phyloP scores from a whole-genome alignment of 2,113 vertebrate species.

The Leptobrachium leishanense region DNA sequence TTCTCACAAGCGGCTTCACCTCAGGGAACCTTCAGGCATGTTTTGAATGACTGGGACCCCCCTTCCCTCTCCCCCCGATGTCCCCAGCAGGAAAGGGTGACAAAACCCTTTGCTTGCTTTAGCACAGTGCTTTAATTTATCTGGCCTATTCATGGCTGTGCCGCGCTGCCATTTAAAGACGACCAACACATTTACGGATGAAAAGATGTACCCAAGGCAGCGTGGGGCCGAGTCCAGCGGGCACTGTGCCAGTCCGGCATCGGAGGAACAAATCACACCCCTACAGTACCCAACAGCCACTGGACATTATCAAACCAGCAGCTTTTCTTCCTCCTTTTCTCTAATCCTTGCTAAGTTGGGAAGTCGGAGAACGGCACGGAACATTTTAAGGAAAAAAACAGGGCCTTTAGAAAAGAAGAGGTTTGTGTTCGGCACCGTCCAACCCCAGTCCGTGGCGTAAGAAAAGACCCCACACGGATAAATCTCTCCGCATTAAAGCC shows the following conservation, averaged over 20 bases:
- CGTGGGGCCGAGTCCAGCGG: constrained; percentile 18
- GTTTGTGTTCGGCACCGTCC: not conserved
- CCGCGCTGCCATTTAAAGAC: constrained; percentile 39
- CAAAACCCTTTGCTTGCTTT: constrained; percentile 36
- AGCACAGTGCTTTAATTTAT: constrained; percentile 43
- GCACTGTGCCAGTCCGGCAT: constrained; percentile 24
- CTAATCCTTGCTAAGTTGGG: constrained; percentile 33
- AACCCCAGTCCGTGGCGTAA: not conserved
- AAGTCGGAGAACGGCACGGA: constrained; percentile 38
- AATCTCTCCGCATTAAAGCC: not conserved
- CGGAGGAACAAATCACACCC: constrained; percentile 33
- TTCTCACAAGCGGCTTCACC: constrained; percentile 11
- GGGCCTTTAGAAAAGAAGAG: constrained; percentile 1
- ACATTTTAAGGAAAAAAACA: not conserved
- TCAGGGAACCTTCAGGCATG: constrained; percentile 35
- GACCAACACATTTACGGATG: constrained; percentile 26
- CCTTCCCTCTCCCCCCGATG: constrained; percentile 10
- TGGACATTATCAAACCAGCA: constrained; percentile 32
- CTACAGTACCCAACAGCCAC: constrained; percentile 42
- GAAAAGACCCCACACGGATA: constrained; percentile 24
- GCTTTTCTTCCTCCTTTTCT: constrained; percentile 25
- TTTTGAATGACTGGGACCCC: not conserved
- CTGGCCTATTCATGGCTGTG: constrained; percentile 38
- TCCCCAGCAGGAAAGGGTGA: constrained; percentile 30
- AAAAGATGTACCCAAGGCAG: constrained; percentile 45